Base-by-base conservation (phyloP, 2,888 invertebrate species). In the Autographa pulchrina region DNA sequence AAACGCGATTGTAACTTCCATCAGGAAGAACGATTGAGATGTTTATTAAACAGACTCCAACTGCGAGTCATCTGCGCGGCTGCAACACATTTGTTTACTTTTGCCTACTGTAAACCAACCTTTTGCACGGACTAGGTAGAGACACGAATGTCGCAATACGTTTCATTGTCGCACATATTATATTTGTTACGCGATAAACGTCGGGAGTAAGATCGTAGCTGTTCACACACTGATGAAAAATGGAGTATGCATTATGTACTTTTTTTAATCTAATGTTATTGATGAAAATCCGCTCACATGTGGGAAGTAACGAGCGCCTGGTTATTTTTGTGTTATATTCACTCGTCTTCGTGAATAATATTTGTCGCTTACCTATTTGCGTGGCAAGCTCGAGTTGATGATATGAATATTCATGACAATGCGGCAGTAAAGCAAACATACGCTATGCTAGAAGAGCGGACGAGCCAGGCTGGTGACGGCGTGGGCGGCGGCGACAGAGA, bases 11-110 rank as follows among this genome's bases (percentile, higher is more conserved):
- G 74, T 77, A 78, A 78, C 76, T 70, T 69, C 64, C 59, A 77
- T 72, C 82, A 84, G 82, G 85, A 78, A 88, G 89, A 88, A 88
- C 89, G 88, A 85, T 79, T 84, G 67, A 68, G 71, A 82, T 92
- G 92, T 94, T 94, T 93, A 90, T 74, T 88, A 93, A 93, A 93
- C 92, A 93, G 81, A 86, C 82, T 83, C 77, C 88, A 86, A 88
- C 86, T 90, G 89, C 86, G 82, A 88, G 83, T 88, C 92, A 92
- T 92, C 86, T 92, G 91, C 85, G 78, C 86, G 83, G 75, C 81
- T 86, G 85, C 81, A 84, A 80, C 83, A 85, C 85, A 83, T 86
- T 83, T 91, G 91, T 90, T 92, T 90, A 86, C 78, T 74, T 84
- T 85, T 72, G 65, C 68, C 78, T 81, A 81, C 67, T 81, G 78